Conservation (phyloP, 2,888 invertebrate genomes). For the Eugnorisma glareosa region DNA sequence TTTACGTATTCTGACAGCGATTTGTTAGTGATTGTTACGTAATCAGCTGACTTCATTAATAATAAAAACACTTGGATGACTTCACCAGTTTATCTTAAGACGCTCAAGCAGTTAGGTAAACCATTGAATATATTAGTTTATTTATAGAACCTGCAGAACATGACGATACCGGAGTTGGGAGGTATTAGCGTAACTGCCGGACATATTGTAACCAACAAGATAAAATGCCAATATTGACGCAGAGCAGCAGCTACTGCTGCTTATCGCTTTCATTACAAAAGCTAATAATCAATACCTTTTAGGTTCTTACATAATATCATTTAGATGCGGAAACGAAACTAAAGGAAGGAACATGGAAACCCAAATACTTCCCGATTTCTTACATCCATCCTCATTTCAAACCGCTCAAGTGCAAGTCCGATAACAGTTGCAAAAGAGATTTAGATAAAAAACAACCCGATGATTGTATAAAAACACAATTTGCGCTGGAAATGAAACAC, state of each 20-base stretch:
- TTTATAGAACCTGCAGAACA: slow-evolving; percentile 22
- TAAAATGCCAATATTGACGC: neutral
- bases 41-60: slow-evolving; percentile 51
- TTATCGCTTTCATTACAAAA: neutral
- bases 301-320: neutral
- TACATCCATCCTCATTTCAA: slow-evolving; percentile 28
- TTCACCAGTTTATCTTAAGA: slow-evolving; percentile 39
- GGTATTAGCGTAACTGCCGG: neutral
- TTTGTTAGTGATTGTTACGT: slow-evolving; percentile 42
- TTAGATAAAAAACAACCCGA: slow-evolving; percentile 81
- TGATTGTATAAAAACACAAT: slow-evolving; percentile 86
- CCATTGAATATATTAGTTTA: slow-evolving; percentile 19
- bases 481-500: slow-evolving; percentile 87
- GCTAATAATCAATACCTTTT: neutral
- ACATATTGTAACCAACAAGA: too few species aligned
- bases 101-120: slow-evolving; percentile 27
- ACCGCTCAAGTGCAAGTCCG: slow-evolving; percentile 27
- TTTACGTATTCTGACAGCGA: slow-evolving; percentile 32
- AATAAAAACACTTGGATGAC: slow-evolving; percentile 36
- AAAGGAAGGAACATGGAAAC: slow-evolving; percentile 11
- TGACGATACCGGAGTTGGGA: neutral
- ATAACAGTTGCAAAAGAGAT: slow-evolving; percentile 75
- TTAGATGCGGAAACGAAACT: neutral
- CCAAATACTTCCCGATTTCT: slow-evolving; percentile 18
- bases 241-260: too few species aligned